phyloP scores from a whole-genome alignment of 1,140 invertebrate species.

The Drosophila sp. region DNA sequence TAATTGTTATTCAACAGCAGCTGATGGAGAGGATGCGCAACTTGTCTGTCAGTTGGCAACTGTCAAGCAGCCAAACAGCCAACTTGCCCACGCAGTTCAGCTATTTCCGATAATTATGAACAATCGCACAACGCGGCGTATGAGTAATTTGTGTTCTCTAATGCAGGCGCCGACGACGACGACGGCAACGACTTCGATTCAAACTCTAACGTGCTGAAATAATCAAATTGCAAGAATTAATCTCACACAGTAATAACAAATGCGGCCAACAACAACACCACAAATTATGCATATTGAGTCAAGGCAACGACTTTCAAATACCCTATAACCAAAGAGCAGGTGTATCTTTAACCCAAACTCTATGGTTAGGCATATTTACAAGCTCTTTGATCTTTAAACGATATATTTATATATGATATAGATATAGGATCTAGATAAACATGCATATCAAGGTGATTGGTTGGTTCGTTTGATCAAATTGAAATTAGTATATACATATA shows the following conservation, averaged over 20 bases:
- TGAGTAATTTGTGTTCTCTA: constrained; percentile 77
- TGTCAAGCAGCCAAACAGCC: constrained; percentile 6
- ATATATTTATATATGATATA: too few relatives aligned
- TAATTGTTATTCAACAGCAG: constrained; percentile 73
- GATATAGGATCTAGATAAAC: too few relatives aligned
- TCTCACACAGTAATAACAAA: constrained; percentile 68
- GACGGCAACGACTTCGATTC: constrained; percentile 6
- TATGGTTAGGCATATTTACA: too few relatives aligned
- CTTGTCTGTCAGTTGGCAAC: constrained; percentile 55
- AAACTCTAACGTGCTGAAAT: constrained; percentile 65
- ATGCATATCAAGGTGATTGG: too few relatives aligned
- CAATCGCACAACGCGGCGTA: constrained; percentile 71
- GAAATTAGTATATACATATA: too few relatives aligned
- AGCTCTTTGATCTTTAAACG: too few relatives aligned
- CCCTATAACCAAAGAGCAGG: constrained; percentile 7
- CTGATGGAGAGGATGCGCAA: constrained; percentile 64
- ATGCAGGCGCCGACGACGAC: constrained; percentile 58
- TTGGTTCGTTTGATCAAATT: too few relatives aligned
- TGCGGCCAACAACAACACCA: constrained; percentile 45
- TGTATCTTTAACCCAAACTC: background rate
- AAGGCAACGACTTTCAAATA: background rate
- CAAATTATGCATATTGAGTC: background rate
- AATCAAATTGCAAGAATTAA: constrained; percentile 76
- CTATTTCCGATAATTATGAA: constrained; percentile 61
- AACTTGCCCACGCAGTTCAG: constrained; percentile 33